Percentiles rank a stretch among this genome's conserved stretches.
Evolutionary conservation across 2,888 invertebrate species (phyloP).

Genomic region (Neoascia interrupta): DNA sequence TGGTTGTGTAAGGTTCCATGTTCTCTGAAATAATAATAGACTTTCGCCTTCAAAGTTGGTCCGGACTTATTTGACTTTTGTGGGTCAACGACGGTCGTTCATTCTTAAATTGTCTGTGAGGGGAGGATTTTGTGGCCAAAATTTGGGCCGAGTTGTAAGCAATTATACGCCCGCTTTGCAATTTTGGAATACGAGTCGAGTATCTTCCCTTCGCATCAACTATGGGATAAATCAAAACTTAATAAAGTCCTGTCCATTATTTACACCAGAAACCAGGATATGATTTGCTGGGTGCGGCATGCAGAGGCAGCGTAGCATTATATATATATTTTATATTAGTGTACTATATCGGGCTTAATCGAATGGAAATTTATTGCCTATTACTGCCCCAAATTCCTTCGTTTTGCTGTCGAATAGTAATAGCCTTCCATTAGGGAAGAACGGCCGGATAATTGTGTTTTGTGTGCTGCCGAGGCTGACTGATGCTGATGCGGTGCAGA

Average conservation of each 20-base stretch:
- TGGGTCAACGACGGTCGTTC: constrained; percentile 24
- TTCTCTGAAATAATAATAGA: constrained; percentile 46
- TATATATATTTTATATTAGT: too few species aligned
- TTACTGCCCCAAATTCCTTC: constrained; percentile 56
- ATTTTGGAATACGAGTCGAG: constrained; percentile 26
- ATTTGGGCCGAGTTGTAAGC: constrained; percentile 4
- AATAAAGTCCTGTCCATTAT: constrained; percentile 51
- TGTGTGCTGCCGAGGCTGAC: constrained; percentile 12
- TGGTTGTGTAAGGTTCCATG: constrained; percentile 22
- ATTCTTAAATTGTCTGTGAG: not conserved
- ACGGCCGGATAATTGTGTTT: constrained; percentile 52
- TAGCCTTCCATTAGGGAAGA: constrained; percentile 44
- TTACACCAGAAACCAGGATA: constrained; percentile 14
- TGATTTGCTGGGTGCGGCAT: constrained; percentile 8
- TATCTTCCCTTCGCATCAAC: constrained; percentile 13
- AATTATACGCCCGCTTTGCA: constrained; percentile 25
- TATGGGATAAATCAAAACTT: constrained; percentile 56
- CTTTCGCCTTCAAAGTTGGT: constrained; percentile 39
- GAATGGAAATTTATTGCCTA: constrained; percentile 63
- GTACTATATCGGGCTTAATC: constrained; percentile 37
- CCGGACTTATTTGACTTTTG: constrained; percentile 21
- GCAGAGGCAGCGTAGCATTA: too few species aligned
- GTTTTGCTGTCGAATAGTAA: constrained; percentile 50
- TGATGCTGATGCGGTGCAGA: not conserved
- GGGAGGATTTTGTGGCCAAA: not conserved